These are phyloP conservation scores for Hermetia illucens DNA, from an alignment of 1,140 invertebrate genomes.

Conservation along the genomic window DNA sequence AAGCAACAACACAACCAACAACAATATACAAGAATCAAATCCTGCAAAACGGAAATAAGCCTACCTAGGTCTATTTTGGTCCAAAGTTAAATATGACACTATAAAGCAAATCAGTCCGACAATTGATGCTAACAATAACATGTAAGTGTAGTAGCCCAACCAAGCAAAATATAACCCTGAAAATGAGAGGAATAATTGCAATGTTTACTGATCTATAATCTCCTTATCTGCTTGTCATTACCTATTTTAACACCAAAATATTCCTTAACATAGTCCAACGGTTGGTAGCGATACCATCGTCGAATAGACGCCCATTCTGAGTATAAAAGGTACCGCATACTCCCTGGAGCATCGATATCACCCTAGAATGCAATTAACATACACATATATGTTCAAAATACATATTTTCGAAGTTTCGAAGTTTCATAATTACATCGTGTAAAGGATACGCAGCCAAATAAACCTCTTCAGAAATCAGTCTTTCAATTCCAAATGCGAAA, in stretches of 20 bases:
- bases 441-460: constrained; percentile 80
- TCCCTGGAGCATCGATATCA: constrained; percentile 48
- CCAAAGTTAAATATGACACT: constrained; percentile 62
- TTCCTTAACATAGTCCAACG: constrained; percentile 72
- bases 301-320: constrained; percentile 72
- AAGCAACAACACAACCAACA: not conserved
- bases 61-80: constrained; percentile 57
- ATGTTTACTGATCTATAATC: not conserved
- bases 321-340: constrained; percentile 62
- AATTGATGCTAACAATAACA: constrained; percentile 75
- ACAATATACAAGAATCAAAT: too few species aligned
- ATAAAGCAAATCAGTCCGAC: constrained; percentile 70
- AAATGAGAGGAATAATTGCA: not conserved
- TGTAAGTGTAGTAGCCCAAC: constrained; percentile 92
- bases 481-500: constrained; percentile 71
- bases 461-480: constrained; percentile 58
- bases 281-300: constrained; percentile 74
- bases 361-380: constrained; percentile 37
- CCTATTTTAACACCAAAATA: constrained; percentile 93
- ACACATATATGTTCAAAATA: not conserved
- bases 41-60: too few species aligned
- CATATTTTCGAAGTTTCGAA: not conserved
- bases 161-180: constrained; percentile 80
- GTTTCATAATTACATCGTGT: constrained; percentile 54
- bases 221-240: constrained; percentile 5